phyloP scores from a whole-genome alignment of 1,140 invertebrate species.

The Magallana gigas region DNA sequence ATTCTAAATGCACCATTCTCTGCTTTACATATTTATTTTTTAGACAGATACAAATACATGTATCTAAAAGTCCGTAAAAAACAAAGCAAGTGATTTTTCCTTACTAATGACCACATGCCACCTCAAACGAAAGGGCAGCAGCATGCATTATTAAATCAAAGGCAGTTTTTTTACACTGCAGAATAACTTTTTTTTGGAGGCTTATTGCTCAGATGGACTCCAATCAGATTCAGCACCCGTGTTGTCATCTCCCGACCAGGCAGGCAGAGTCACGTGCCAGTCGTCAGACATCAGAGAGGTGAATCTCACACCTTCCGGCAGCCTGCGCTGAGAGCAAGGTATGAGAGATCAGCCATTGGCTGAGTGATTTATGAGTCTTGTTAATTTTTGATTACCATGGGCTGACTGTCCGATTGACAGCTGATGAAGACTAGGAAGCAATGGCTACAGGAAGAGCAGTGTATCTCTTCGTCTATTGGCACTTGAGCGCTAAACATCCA shows the following conservation, averaged over 20 bases:
- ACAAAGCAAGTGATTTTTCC: too few relatives aligned
- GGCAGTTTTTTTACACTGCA: background rate
- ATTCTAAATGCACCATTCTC: too few relatives aligned
- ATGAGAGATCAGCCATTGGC: background rate
- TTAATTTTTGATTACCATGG: slow-evolving; percentile 20
- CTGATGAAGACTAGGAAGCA: slow-evolving; percentile 1
- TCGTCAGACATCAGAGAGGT: slow-evolving; percentile 7
- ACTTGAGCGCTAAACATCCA: background rate
- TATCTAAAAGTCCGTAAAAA: too few relatives aligned
- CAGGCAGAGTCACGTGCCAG: slow-evolving; percentile 1
- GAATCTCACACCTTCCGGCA: slow-evolving; percentile 7
- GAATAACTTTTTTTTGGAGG: background rate
- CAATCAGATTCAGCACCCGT: background rate
- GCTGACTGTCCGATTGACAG: slow-evolving; percentile 28
- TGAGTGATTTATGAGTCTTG: slow-evolving; percentile 32
- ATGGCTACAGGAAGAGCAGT: background rate
- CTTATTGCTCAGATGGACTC: background rate
- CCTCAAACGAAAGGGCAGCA: too few relatives aligned
- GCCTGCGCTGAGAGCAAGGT: background rate
- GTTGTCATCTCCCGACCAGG: background rate
- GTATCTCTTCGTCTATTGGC: background rate
- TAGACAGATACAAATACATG: too few relatives aligned
- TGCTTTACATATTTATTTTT: too few relatives aligned
- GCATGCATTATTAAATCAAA: background rate
- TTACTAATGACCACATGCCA: background rate